Evolutionary conservation across 2,113 vertebrate species (phyloP), one percentile per base, ranked within the genome.

Genomic region (Odontesthes bonariensis): DNA sequence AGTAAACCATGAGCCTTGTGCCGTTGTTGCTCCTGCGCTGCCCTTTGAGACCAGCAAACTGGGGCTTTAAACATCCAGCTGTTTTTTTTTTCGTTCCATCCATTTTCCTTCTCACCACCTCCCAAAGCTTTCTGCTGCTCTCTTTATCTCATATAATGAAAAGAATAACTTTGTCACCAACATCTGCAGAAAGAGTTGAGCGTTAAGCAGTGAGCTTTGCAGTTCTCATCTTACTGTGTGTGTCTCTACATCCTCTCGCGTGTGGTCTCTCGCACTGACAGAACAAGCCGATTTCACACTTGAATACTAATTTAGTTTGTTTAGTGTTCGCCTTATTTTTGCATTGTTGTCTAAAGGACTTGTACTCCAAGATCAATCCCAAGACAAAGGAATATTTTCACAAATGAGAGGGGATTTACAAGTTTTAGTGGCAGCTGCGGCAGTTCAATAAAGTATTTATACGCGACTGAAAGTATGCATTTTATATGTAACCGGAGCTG

Each of bases 401-500:
- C 80, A 73, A 87, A 78, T 68, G 62, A 63, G 57, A 76, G 40
- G 51, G 82, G 83, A 87, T 92, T 90, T 91, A 70, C 67, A 38
- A 73, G 79, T 83, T 80, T 69, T 60, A 17, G 27, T 79, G 69
- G 73, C 87, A 88, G 86, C 85, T 92, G 76, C 91, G 83, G 76
- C 72, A 67, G 76, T 56, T 78, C 84, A 69, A 65, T 91, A 69
- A 91, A 91, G 89, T 76, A 88, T 93, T 92, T 89, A 88, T 84
- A 76, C 35, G 79, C 74, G 80, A 74, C 51, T 78, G 80, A 61
- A 90, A 88, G 91, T 83, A 80, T 85, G 69, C 63, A 66, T 86
- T 82, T 81, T 46, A 86, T 84, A 77, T 91, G 89, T 78, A 85
- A 74, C 76, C 64, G n/a, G 83, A 83, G 47, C 79, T 54, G 65